Evolutionary conservation across 2,888 invertebrate genomes (phyloP).

Genomic region (Gymnocheta viridis): DNA sequence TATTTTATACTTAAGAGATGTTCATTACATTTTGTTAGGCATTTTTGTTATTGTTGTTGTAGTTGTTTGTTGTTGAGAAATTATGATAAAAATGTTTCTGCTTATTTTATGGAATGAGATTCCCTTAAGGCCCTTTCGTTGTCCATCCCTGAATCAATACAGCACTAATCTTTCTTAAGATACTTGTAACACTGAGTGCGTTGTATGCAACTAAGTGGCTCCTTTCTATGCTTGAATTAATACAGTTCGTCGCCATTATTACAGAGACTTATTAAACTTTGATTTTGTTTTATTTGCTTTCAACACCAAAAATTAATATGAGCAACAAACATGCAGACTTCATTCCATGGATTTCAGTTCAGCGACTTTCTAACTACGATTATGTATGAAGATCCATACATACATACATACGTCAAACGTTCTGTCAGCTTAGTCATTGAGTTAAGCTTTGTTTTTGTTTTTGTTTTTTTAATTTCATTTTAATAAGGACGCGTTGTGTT

Average conservation of each 20-base stretch:
- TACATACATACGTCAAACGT: conserved; percentile 14
- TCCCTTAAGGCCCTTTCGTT: conserved; percentile 62
- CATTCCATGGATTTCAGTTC: conserved; percentile 25
- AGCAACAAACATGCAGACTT: conserved; percentile 56
- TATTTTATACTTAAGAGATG: conserved; percentile 51
- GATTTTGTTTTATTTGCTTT: conserved; percentile 60
- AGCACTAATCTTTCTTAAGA: conserved; percentile 31
- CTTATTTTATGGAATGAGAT: conserved; percentile 51
- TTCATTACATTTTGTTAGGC: conserved; percentile 47
- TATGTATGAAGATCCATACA: neutral
- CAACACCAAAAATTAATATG: conserved; percentile 64
- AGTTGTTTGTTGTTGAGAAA: neutral
- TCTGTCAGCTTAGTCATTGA: conserved; percentile 27
- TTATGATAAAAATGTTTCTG: conserved; percentile 55
- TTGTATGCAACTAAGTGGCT: neutral
- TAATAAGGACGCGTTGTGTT: conserved; percentile 59
- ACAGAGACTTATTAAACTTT: conserved; percentile 35
- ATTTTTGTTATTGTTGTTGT: conserved; percentile 4
- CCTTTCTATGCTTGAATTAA: conserved; percentile 15
- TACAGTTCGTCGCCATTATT: conserved; percentile 58
- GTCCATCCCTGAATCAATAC: conserved; percentile 57
- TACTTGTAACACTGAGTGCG: neutral
- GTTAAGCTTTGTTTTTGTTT: too few relatives aligned
- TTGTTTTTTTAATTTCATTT: neutral
- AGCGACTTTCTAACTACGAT: conserved; percentile 26